Conservation (phyloP, 30 jellyfish, hydroid and myxozoan species). For the Aurelia sp. region DNA sequence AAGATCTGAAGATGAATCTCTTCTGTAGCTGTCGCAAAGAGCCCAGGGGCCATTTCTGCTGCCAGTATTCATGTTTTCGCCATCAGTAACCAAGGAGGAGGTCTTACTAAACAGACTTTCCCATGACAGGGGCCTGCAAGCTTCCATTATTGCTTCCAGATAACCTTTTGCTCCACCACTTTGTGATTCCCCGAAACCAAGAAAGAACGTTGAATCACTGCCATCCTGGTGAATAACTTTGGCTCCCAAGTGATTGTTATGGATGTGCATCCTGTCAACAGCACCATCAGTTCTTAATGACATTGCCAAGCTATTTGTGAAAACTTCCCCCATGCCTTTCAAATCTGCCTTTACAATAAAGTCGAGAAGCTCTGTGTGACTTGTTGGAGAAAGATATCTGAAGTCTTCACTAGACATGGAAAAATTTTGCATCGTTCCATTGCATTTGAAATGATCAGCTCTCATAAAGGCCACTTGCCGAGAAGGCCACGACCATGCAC, state of each 20-base stretch:
- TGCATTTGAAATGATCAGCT: conserved; percentile 23
- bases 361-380: conserved; percentile 46
- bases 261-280: conserved; percentile 39
- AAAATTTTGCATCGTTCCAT: no score
- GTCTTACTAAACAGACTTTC: not conserved
- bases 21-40: conserved; percentile 24
- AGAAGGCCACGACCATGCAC: conserved; percentile 60
- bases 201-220: conserved; percentile 19
- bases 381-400: conserved; percentile 18
- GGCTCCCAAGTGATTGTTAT: conserved; percentile 25
- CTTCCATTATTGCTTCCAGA: conserved; percentile 44
- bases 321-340: not conserved
- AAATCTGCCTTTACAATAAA: conserved; percentile 13
- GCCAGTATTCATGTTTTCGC: conserved; percentile 49
- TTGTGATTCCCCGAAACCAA: conserved; percentile 29
- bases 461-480: conserved; percentile 24
- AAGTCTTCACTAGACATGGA: conserved; percentile 1
- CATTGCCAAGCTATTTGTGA: conserved; percentile 4
- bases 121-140: no score
- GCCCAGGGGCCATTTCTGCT: conserved; percentile 56
- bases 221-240: conserved; percentile 46
- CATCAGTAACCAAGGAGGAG: conserved; percentile 53
- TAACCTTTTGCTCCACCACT: conserved; percentile 20
- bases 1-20: conserved; percentile 12
- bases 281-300: conserved; percentile 48